Evolutionary conservation across 2,113 vertebrate species (phyloP).

Genomic region (Callaeas wilsoni): DNA sequence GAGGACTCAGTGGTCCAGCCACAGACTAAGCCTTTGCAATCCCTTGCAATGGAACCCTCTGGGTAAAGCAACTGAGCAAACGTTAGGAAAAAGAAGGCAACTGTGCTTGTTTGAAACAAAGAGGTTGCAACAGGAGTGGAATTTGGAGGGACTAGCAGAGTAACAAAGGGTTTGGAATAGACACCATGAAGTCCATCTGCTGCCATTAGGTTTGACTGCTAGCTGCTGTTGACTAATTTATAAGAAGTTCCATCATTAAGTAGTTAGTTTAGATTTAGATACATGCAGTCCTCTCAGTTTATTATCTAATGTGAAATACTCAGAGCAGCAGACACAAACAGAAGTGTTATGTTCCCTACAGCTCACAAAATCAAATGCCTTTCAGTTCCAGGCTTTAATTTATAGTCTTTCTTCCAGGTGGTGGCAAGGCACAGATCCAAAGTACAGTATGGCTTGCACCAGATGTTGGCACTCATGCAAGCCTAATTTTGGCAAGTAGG

Average conservation of each 20-base stretch:
- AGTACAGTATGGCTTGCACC: constrained; percentile 3
- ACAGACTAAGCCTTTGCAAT: background rate
- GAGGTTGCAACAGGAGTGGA: background rate
- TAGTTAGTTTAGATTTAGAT: background rate
- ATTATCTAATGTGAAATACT: background rate
- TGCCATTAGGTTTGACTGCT: background rate
- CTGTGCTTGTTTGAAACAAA: background rate
- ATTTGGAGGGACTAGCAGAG: background rate
- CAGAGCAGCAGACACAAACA: background rate
- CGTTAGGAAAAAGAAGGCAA: background rate
- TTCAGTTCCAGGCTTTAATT: constrained; percentile 3
- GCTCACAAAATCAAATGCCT: constrained; percentile 13
- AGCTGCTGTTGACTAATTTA: background rate
- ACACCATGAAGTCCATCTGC: background rate
- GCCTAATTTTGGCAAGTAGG: background rate
- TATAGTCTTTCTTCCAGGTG: constrained; percentile 1
- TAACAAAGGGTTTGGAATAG: background rate
- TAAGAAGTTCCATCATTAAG: background rate
- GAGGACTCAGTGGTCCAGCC: background rate
- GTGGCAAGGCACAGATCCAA: background rate
- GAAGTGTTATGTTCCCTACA: background rate
- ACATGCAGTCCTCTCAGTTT: background rate
- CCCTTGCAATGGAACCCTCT: background rate
- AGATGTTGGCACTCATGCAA: constrained; percentile 20
- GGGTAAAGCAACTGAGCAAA: background rate